Evolutionary conservation across 2,113 vertebrate species (phyloP), one percentile per base, ranked within the genome.

Genomic region (Silurus glanis): DNA sequence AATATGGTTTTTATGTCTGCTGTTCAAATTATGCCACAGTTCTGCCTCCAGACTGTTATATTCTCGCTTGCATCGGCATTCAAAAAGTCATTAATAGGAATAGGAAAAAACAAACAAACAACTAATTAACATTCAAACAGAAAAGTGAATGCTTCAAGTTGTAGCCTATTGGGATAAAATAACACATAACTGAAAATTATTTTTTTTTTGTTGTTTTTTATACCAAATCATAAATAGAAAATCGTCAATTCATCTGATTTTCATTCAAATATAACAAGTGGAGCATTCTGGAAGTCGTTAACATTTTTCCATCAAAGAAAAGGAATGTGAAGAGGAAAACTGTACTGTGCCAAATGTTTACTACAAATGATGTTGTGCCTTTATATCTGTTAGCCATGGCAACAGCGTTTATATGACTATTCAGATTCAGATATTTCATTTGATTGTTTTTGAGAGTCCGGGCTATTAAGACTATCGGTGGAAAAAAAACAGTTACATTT

Each of bases 241-340:
- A 37, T 58, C 37, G 53, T 58, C 19, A 37, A 59, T 80, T 55
- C 28, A 80, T 59, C 4, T 59, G 55, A 80, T 58, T 45, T 9
- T 59, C 55, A 79, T 80, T 59, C 19, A 80, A 59, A 80, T 59
- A 58, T 37, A 45, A 59, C 56, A 59, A 59, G 76, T 37, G 25
- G 9, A 21, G 55, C 28, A 45, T 45, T 80, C 59, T 80, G 76
- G 76, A 80, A 80, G 78, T 79, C 12, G 59, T 80, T 80, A 80
- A 79, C 37, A 80, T 80, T 37, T 80, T n/a, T 37, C 55, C 9
- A 80, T 28, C 0, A 1, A 58, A 28, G 14, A 53, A 25, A 55
- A 75, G 28, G 25, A 21, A n/a, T 6, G 9, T 47, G 12, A 8
- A 55, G 74, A 25, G 23, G 25, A 21, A 56, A 59, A 56, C 3